Evolutionary conservation across 1,140 invertebrate genomes (phyloP), one percentile per base, ranked within the genome.

Genomic region (Epicauta chinensis): DNA sequence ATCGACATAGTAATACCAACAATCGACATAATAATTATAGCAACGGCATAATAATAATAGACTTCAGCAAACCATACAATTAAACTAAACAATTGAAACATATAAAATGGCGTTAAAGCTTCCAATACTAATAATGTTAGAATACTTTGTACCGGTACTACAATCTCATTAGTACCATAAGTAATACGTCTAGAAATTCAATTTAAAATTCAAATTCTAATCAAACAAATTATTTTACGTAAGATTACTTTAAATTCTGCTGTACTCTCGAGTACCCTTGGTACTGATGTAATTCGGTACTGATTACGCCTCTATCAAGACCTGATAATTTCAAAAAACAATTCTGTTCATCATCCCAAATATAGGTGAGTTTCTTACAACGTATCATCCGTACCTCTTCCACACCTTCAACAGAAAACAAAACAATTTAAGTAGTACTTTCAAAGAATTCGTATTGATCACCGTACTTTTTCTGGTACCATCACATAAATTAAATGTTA

Each of bases 91-190:
- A 89, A 69, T 85, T 96, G 92, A 71, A 95, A 96, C 39, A 98
- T 85, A 71, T 98, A 98, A 73, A 97, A 98, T 0, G 96, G 96
- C 67, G 94, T 94, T 38, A 98, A 79, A 15, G 89, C 81, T 74
- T 93, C 90, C 10, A 91, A 67, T 10, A 90, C 68, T 1, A 92
- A 69, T 5, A 93, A 71, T 2, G 81, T 80, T 41, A 81, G 64
- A 16, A 90, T 75, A 41, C 81, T 79, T 58, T 87, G 80, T 1
- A 90, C 76, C 2, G 86, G 86, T 2, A 92, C 82, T 37, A 80
- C 76, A 56, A 93, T 93, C 62, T 87, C 81, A 65, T 93, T 93
- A 16, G 75, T 72, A 5, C 89, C 90, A 63, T 90, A 92, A 11
- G 88, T 81, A 31, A 84, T 77, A 17, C 82, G 77, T 56, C 89